phyloP scores from a whole-genome alignment of 2,113 vertebrate species.

The Anguilla rostrata region DNA sequence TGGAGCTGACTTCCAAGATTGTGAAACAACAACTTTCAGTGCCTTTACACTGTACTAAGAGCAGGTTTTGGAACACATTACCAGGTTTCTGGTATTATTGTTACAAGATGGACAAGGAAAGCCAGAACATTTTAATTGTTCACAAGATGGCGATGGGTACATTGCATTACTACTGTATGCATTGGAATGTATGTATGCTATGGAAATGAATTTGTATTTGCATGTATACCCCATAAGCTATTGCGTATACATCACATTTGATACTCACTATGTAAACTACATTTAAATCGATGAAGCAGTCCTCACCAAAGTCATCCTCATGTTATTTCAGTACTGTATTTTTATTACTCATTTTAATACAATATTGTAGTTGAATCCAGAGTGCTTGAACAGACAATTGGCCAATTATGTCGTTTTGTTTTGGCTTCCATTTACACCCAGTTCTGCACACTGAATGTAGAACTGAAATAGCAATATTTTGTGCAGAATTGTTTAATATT shows the following conservation, averaged over 20 bases:
- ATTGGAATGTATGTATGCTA: too few species aligned
- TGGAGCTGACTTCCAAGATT: neutral
- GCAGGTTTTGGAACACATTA: too few species aligned
- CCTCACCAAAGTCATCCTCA: neutral
- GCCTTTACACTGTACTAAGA: too few species aligned
- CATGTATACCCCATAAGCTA: neutral
- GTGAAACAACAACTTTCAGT: neutral
- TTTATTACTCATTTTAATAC: conserved; percentile 61
- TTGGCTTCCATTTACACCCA: conserved; percentile 46
- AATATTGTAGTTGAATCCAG: conserved; percentile 58
- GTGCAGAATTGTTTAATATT: conserved; percentile 47
- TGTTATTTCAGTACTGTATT: conserved; percentile 8
- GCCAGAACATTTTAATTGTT: too few species aligned
- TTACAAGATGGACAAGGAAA: too few species aligned
- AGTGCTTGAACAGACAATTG: conserved; percentile 62
- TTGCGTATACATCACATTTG: neutral
- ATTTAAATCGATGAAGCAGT: conserved; percentile 33
- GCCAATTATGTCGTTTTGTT: conserved; percentile 54
- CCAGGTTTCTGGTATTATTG: too few species aligned
- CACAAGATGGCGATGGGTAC: too few species aligned
- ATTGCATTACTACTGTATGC: too few species aligned
- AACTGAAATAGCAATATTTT: conserved; percentile 46
- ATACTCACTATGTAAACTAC: neutral
- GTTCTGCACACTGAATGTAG: conserved; percentile 38
- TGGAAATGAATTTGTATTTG: too few species aligned